Evolutionary conservation across 2,888 invertebrate species (phyloP).

Genomic region (Eristalinus sepulchralis): DNA sequence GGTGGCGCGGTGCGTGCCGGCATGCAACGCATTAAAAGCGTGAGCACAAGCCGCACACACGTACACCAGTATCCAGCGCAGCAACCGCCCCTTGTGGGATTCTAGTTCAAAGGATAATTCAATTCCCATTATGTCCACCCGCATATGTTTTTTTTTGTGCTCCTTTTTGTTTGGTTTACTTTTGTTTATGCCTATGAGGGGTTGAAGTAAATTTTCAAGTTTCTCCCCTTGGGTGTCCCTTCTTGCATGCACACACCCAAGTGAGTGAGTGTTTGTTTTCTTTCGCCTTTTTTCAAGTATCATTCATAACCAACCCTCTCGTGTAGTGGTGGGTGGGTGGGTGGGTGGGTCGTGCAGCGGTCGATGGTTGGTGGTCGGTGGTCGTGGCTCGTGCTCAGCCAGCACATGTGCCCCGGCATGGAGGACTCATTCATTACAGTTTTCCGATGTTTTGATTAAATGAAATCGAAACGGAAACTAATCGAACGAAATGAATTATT

Average conservation of each 20-base stretch:
- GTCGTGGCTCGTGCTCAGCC: constrained; percentile 1
- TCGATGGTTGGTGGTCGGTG: background rate
- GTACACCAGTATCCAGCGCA: background rate
- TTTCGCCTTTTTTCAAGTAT: constrained; percentile 57
- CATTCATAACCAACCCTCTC: constrained; percentile 42
- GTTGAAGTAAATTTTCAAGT: constrained; percentile 59
- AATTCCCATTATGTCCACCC: constrained; percentile 66
- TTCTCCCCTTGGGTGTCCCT: background rate
- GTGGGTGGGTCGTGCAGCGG: constrained; percentile 1
- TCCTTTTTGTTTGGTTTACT: constrained; percentile 16
- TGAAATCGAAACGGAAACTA: constrained; percentile 72
- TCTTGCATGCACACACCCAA: background rate
- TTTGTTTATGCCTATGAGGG: constrained; percentile 42
- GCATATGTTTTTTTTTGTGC: constrained; percentile 48
- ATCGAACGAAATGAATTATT: constrained; percentile 71
- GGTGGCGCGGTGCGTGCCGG: constrained; percentile 53
- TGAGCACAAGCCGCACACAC: constrained; percentile 15
- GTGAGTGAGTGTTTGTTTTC: constrained; percentile 57
- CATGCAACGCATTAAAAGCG: constrained; percentile 58
- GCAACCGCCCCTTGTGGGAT: constrained; percentile 23
- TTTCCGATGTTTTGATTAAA: constrained; percentile 71
- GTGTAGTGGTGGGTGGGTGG: background rate
- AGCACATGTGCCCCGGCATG: constrained; percentile 36
- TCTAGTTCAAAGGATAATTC: constrained; percentile 66
- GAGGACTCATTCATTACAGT: constrained; percentile 68